Evolutionary conservation across 37 sponge, comb jelly and placozoan genomes (phyloP), one percentile per base, ranked within the genome.

Genomic region (Oscarella lobularis): DNA sequence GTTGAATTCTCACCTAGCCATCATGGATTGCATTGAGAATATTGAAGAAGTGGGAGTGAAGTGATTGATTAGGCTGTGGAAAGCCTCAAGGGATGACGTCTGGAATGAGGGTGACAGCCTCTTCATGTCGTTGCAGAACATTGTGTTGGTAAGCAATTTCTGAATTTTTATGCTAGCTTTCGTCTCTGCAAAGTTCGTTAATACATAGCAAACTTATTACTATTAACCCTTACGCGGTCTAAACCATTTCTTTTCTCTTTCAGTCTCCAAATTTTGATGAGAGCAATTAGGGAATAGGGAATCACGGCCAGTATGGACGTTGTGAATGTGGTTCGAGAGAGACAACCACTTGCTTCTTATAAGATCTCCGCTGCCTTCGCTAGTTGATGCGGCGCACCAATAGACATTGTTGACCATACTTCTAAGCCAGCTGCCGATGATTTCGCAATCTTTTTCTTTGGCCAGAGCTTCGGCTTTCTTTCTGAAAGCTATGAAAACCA

Each of bases 291-390:
- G 78, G 67, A 80, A 79, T 31, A 33, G 55, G 6, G 41, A 0
- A 0, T 39, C 73, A 81, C 81, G 81, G 35, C 77, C 39, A 1
- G 27, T 31, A 32, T 85, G 85, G 31, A 40, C 32, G 73, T 85
- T 85, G 70, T 85, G 81, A 34, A 85, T 54, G 33, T 85, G 86
- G 40, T 76, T 85, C 33, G 30, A 32, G 2, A 85, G 2, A 31
- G 81, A 85, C 38, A 77, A 2, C 81, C 86, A 81, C 34, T 85
- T 85, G 41, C 81, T 74, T 39, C 39, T 31, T 9, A 85, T 72
- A 14, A 81, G 33, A 4, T 76, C 82, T 0, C 67, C 67, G 67
- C 77, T 67, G 36, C 67, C 70, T 41, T 27, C 36, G 0, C 39
- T 29, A 29, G 78, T 81, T 34, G 86, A 85, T 37, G 38, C 3